Base-by-base conservation (phyloP, 92 coral and sea anemone species). In the Ricordea florida region DNA sequence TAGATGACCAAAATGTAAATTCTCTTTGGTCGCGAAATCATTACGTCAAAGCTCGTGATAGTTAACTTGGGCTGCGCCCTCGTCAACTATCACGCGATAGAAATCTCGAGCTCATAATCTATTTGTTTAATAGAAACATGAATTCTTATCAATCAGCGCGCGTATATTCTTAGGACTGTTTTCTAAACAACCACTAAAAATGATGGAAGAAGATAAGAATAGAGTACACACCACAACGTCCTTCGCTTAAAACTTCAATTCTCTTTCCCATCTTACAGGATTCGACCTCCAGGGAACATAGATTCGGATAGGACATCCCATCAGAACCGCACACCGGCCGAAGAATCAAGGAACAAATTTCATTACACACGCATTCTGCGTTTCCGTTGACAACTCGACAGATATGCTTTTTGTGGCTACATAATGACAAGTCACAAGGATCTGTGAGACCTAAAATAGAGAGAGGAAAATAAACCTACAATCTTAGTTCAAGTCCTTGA, bases 281-380 rank as follows among this genome's bases (percentile, higher is more conserved):
- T 20, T 78, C 90, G 14, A 52, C 79, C 20, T 87, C 88, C 72
- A 93, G 17, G 18, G 41, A 32, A 45, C 98, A 93, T 52, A 56
- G 14, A 56, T 90, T 93, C 1, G 83, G 35, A 38, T 93, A 90
- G 0, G 96, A 89, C 18, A 37, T 86, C 36, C 64, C 87, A 29
- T 93, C 86, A 10, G 90, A 77, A 7, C 90, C 98, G 59, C 98
- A 94, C 5, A 91, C 94, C 1, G 97, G 97, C 11, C 6, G 52
- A 18, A 61, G 74, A 16, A 72, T 79, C 0, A 14, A 9, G 7
- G 94, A 75, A 43, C 98, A 94, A 1, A 20, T 51, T 27, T 62
- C 63, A 36, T 37, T 63, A 45, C 98, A 94, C 52, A 56, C 76
- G 32, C 98, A 94, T n/a, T 74, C 70, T 11, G 98, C 89, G 20